A percentile compares a stretch with the other conserved stretches of the same genome.
These are phyloP conservation scores for Lycodopsis pacificus DNA, from an alignment of 2,797 vertebrate species.

Conservation along the genomic window DNA sequence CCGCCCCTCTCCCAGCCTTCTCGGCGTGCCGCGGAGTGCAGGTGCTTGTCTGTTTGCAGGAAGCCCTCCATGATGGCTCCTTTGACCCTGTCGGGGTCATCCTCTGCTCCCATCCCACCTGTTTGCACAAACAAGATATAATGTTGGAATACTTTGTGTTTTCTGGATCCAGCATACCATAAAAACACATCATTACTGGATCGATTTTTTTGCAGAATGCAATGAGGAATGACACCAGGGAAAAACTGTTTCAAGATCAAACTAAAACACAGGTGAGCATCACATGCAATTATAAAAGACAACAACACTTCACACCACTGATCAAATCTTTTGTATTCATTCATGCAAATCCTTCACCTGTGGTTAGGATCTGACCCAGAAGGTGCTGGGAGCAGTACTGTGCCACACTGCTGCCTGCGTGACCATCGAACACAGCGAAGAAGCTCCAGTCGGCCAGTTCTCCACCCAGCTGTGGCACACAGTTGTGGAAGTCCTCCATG, in stretches of 20 bases:
- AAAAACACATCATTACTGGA: not conserved
- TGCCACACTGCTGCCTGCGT: slow-evolving; percentile 84
- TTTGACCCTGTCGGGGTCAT: slow-evolving; percentile 79
- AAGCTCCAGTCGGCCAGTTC: slow-evolving; percentile 85
- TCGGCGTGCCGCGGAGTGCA: slow-evolving; percentile 78
- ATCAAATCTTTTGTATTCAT: not conserved
- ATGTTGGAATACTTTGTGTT: not conserved
- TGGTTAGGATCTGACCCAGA: slow-evolving; percentile 82
- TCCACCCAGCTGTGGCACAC: slow-evolving; percentile 81
- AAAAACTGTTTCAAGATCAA: not conserved
- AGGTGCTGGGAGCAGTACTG: slow-evolving; percentile 86
- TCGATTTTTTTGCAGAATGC: not conserved
- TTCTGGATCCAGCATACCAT: not conserved
- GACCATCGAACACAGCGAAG: slow-evolving; percentile 88
- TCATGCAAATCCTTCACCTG: slow-evolving; percentile 64
- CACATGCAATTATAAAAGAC: not conserved
- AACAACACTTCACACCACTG: not conserved
- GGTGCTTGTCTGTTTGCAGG: slow-evolving; percentile 83
- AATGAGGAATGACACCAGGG: not conserved
- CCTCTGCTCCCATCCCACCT: slow-evolving; percentile 79
- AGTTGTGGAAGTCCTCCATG: slow-evolving; percentile 90
- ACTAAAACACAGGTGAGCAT: not conserved
- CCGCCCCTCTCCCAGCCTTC: slow-evolving; percentile 85
- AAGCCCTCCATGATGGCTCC: slow-evolving; percentile 80
- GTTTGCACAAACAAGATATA: slow-evolving; percentile 38